These are phyloP conservation scores for Pelecanus crispus DNA, from an alignment of 2,113 vertebrate genomes.

Conservation along the genomic window DNA sequence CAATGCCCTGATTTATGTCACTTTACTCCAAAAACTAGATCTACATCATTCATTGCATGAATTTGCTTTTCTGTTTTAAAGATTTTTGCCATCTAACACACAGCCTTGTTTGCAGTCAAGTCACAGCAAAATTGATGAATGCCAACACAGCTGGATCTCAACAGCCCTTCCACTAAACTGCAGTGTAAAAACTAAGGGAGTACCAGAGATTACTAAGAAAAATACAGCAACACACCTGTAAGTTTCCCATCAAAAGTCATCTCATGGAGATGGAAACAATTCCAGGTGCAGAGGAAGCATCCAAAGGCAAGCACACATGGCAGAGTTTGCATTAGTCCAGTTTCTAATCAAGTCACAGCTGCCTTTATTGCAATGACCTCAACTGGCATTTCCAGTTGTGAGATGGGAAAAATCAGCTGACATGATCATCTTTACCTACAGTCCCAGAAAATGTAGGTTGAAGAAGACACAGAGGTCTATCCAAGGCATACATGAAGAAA, in stretches of 20 bases:
- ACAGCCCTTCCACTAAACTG: conserved; percentile 4
- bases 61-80: background rate
- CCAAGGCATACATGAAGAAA: accelerated
- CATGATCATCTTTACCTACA: background rate
- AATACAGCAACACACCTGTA: conserved; percentile 9
- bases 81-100: background rate
- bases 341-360: background rate
- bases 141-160: conserved; percentile 53
- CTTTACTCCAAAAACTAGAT: background rate
- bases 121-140: conserved; percentile 8
- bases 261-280: background rate
- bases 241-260: background rate
- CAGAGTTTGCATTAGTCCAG: background rate
- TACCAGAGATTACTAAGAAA: background rate
- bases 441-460: background rate
- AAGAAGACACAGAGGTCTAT: background rate
- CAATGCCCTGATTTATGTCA: background rate
- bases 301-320: background rate
- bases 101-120: conserved; percentile 11
- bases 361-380: background rate
- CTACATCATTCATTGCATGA: background rate
- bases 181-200: background rate
- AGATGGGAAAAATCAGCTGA: background rate
- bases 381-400: background rate
- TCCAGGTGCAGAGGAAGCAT: background rate